Conservation (phyloP, 2,888 invertebrate genomes). For the Caenorhabditis sp. region DNA sequence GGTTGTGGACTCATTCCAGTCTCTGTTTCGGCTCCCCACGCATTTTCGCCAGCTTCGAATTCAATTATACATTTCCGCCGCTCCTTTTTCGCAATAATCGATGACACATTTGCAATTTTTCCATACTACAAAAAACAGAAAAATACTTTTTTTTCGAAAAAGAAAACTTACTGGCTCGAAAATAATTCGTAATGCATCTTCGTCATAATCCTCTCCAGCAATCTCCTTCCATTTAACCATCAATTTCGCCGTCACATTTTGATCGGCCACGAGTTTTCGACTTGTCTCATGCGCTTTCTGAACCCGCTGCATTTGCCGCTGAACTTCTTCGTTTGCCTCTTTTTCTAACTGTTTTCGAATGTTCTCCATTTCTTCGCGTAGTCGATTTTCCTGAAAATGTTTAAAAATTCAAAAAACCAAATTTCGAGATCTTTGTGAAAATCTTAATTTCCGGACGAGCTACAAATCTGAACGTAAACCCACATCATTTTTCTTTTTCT, state of each 20-base stretch:
- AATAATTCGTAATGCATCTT: conserved; percentile 11
- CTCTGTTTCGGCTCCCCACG: conserved; percentile 44
- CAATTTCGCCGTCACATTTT: conserved; percentile 12
- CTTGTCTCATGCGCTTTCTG: not conserved
- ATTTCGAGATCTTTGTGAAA: not conserved
- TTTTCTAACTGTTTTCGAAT: conserved; percentile 36
- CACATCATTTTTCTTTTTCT: conserved; percentile 17
- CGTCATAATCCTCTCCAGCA: conserved; percentile 21
- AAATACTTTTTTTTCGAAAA: no score
- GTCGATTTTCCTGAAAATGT: conserved; percentile 22
- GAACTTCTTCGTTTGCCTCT: conserved; percentile 48
- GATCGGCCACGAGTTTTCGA: not conserved
- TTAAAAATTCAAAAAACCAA: not conserved
- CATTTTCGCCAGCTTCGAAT: conserved; percentile 25
- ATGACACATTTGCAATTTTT: conserved; percentile 17
- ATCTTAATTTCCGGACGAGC: not conserved
- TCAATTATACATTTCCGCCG: conserved; percentile 27
- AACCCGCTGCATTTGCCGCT: conserved; percentile 20
- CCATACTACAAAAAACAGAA: conserved; percentile 38
- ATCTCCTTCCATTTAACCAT: conserved; percentile 29
- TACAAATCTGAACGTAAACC: not conserved
- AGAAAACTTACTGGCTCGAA: conserved; percentile 18
- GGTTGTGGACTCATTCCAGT: conserved; percentile 23
- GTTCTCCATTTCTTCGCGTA: conserved; percentile 43
- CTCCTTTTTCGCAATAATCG: conserved; percentile 20